Evolutionary conservation across 2,888 invertebrate species (phyloP).

Genomic region (Adineta ricciae): DNA sequence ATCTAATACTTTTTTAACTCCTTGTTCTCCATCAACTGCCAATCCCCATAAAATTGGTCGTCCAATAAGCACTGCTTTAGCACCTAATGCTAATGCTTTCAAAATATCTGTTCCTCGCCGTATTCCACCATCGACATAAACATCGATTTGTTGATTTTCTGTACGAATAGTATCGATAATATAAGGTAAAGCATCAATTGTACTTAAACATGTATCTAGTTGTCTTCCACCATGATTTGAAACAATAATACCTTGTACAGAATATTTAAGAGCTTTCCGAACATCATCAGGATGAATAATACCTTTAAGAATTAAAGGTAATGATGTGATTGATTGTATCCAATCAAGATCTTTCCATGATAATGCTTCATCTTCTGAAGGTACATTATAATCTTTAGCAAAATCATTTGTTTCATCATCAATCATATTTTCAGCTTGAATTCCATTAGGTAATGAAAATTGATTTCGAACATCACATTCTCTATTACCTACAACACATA

Average conservation of each 20-base stretch:
- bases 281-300: constrained; percentile 30
- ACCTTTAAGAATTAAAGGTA: constrained; percentile 26
- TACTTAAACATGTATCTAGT: constrained; percentile 20
- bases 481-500: too few species aligned
- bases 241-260: constrained; percentile 26
- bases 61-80: constrained; percentile 32
- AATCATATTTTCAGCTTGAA: too few species aligned
- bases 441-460: too few species aligned
- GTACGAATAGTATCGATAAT: constrained; percentile 22
- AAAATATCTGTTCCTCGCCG: constrained; percentile 49
- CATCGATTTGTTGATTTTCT: constrained; percentile 21
- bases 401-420: too few species aligned
- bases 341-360: constrained; percentile 25
- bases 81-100: constrained; percentile 33
- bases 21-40: not conserved
- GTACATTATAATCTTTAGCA: too few species aligned
- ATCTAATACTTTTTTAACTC: not conserved
- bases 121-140: constrained; percentile 34
- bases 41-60: constrained; percentile 31
- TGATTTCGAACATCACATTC: too few species aligned
- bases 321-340: constrained; percentile 2
- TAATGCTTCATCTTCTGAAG: too few species aligned
- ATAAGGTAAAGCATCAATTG: constrained; percentile 30
- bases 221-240: constrained; percentile 34
- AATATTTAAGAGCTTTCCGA: not conserved